phyloP scores from a whole-genome alignment of 2,888 invertebrate species.

The Tuta absoluta region DNA sequence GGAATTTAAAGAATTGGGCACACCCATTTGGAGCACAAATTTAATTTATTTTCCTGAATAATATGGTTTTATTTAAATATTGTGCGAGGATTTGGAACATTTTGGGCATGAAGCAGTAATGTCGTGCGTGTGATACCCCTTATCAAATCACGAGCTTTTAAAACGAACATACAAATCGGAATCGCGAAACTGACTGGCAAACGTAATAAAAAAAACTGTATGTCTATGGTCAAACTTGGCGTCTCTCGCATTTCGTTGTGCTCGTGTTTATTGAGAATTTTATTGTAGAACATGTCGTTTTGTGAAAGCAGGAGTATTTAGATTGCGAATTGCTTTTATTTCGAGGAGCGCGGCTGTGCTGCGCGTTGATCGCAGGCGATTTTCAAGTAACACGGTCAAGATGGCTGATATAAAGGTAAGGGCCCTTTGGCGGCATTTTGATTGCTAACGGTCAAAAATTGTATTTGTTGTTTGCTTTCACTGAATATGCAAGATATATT shows the following conservation, averaged over 20 bases:
- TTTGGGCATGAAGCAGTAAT: too few species aligned
- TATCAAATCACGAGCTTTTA: too few species aligned
- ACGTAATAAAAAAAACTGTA: conserved; percentile 1
- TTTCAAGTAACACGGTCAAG: conserved; percentile 60
- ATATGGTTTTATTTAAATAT: too few species aligned
- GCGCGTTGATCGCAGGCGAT: conserved; percentile 68
- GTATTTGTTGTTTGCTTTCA: conserved; percentile 25
- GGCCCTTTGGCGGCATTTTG: conserved; percentile 76
- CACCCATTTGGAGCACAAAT: too few species aligned
- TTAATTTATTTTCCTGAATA: too few species aligned
- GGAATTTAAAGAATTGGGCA: too few species aligned
- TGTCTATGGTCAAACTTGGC: conserved; percentile 58
- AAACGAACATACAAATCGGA: conserved; percentile 5
- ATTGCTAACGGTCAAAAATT: conserved; percentile 64
- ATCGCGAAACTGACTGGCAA: background rate
- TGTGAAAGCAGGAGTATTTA: conserved; percentile 49
- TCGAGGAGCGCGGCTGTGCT: conserved; percentile 51
- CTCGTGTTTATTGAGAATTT: conserved; percentile 48
- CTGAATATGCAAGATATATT: background rate
- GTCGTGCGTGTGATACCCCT: too few species aligned
- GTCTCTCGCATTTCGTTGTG: conserved; percentile 62
- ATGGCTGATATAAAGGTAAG: conserved; percentile 80
- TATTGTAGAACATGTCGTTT: conserved; percentile 61
- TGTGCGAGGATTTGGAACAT: too few species aligned
- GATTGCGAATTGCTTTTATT: conserved; percentile 51